Percentiles rank a stretch among this genome's conserved stretches.
Evolutionary conservation across 2,888 invertebrate species (phyloP).

Genomic region (Malthinus seriepunctatus): DNA sequence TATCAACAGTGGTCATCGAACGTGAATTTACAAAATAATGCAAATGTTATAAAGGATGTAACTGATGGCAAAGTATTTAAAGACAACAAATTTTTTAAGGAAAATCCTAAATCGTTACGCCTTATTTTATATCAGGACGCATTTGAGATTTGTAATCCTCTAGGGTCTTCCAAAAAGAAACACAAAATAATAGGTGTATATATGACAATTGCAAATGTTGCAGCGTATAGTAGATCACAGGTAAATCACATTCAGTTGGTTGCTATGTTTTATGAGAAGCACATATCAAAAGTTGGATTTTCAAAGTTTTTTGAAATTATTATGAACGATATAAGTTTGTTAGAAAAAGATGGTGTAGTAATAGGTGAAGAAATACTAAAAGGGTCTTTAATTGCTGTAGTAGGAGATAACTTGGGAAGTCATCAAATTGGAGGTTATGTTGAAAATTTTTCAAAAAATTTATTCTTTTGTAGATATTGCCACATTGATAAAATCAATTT

Average conservation of each 20-base stretch:
- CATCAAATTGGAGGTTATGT: conserved; percentile 37
- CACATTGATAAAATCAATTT: conserved; percentile 23
- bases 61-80: conserved; percentile 22
- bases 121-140: conserved; percentile 43
- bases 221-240: conserved; percentile 32
- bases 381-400: conserved; percentile 35
- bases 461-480: conserved; percentile 35
- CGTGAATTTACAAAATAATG: not conserved
- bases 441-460: conserved; percentile 32
- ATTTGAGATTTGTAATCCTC: conserved; percentile 42
- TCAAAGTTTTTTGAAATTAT: conserved; percentile 31
- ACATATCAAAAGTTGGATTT: conserved; percentile 36
- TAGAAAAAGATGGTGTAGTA: conserved; percentile 37
- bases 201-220: conserved; percentile 38
- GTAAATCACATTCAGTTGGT: conserved; percentile 39
- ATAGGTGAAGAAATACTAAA: conserved; percentile 10
- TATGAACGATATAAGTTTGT: conserved; percentile 33
- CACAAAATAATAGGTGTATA: conserved; percentile 42
- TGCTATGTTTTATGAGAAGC: conserved; percentile 36
- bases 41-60: conserved; percentile 10
- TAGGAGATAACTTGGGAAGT: conserved; percentile 32
- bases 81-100: conserved; percentile 24
- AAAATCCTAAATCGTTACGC: conserved; percentile 14
- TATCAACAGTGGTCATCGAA: not conserved
- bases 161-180: conserved; percentile 39